Base-by-base conservation (phyloP, 2,113 vertebrate species). In the Scomber colias region DNA sequence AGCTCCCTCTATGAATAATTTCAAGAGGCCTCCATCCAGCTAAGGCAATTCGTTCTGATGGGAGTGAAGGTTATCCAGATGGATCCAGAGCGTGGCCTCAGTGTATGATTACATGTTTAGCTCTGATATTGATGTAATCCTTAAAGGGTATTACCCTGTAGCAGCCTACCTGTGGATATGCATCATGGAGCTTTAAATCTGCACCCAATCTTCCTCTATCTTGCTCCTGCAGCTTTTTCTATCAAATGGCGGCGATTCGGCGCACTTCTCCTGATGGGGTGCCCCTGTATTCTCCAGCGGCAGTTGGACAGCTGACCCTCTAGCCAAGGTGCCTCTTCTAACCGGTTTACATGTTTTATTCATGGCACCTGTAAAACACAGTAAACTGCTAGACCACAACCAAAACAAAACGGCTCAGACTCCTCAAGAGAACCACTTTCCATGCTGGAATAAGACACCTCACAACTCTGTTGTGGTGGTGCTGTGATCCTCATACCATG, bases 91-190 rank as follows among this genome's bases (percentile, higher is more conserved):
- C 76, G 14, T 55, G 76, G 71, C 82, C 84, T 84, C 61, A 67
- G 65, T 81, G 71, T 87, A 87, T 86, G 87, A 93, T 92, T 91
- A 90, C 90, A 84, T 83, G 89, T 92, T 92, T 92, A 87, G 83
- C 88, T 87, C 75, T 54, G 61, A 83, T 85, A 92, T 82, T 89
- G 82, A 85, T 89, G 89, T 91, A 89, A 93, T 93, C 89, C 89
- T 81, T 85, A 87, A 84, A 89, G 69, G 86, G 83, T 71, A 85
- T 85, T 86, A 82, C 86, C 79, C 77, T 74, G 70, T 79, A 45
- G 83, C 62, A 69, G 49, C 74, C 63, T 75, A 88, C 87, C 77
- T 83, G 84, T 85, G 78, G 89, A 81, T 91, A 86, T 87, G 88
- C 84, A 87, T 84, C 81, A 53, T 51, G 62, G 82, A 67, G 81